A percentile compares a stretch with the other conserved stretches of the same genome.
These are phyloP conservation scores for Pocillopora damicornis DNA, from an alignment of 64 coral and sea anemone genomes.

Conservation along the genomic window DNA sequence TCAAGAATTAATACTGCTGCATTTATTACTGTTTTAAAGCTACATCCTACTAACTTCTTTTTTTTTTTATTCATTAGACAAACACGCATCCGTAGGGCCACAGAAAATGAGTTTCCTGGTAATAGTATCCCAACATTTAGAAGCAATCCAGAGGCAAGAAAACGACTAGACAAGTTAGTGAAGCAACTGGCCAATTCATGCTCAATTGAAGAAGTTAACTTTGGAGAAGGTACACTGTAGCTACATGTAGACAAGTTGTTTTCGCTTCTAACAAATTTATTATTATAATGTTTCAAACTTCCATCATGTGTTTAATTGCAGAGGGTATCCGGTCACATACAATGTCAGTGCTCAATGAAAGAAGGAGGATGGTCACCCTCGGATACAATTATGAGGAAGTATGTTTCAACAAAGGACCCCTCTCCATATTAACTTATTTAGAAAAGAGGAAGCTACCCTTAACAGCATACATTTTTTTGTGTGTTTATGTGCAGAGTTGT, in stretches of 20 bases:
- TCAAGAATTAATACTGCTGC: too few relatives aligned
- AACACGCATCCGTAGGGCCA: background rate
- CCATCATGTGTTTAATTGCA: conserved; percentile 16
- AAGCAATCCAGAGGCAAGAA: conserved; percentile 9
- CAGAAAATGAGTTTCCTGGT: conserved; percentile 17
- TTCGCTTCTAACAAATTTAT: too few relatives aligned
- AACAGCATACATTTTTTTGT: too few relatives aligned
- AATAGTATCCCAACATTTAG: conserved; percentile 8
- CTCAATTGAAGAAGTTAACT: background rate
- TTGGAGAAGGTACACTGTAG: conserved; percentile 10
- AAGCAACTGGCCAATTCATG: background rate
- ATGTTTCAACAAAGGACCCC: too few relatives aligned
- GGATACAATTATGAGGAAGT: conserved; percentile 36
- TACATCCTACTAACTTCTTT: too few relatives aligned
- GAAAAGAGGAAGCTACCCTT: too few relatives aligned
- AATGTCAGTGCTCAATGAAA: conserved; percentile 45
- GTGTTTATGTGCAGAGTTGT: too few relatives aligned
- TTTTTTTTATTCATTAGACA: background rate
- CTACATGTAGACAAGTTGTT: too few relatives aligned
- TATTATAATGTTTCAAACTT: background rate
- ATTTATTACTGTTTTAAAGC: too few relatives aligned
- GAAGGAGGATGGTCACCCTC: conserved; percentile 43
- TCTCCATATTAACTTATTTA: too few relatives aligned
- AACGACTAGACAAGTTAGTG: background rate
- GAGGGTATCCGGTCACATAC: conserved; percentile 47